phyloP scores from a whole-genome alignment of 1,140 invertebrate genomes.

The Solen grandis region DNA sequence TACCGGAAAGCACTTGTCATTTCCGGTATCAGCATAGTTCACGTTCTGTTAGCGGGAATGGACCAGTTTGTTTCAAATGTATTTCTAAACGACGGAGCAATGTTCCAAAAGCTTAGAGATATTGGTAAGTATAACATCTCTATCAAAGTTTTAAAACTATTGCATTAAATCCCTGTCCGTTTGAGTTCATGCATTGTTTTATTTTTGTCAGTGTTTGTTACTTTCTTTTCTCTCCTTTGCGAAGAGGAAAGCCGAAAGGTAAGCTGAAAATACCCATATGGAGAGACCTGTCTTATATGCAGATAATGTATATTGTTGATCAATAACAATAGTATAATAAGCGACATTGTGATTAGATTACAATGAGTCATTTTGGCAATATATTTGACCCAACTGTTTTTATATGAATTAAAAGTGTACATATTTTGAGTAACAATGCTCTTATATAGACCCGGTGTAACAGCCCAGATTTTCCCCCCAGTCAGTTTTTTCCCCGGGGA shows the following conservation, averaged over 20 bases:
- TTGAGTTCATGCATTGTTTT: not conserved
- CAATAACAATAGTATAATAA: too few relatives aligned
- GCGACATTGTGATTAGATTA: too few relatives aligned
- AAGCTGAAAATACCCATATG: not conserved
- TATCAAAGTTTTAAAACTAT: too few relatives aligned
- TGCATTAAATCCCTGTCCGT: too few relatives aligned
- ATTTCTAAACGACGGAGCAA: conserved; percentile 85
- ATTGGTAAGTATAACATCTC: conserved; percentile 82
- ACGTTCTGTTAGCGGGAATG: conserved; percentile 87
- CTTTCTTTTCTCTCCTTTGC: not conserved
- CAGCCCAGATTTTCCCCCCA: too few relatives aligned
- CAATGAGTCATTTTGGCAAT: too few relatives aligned
- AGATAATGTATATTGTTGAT: not conserved
- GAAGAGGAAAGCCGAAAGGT: not conserved
- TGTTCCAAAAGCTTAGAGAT: conserved; percentile 85
- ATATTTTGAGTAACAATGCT: too few relatives aligned
- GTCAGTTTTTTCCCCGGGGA: too few relatives aligned
- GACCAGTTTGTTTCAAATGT: conserved; percentile 91
- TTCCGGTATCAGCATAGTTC: conserved; percentile 85
- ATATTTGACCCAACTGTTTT: too few relatives aligned
- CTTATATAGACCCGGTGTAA: too few relatives aligned
- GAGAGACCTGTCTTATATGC: not conserved
- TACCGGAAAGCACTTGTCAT: conserved; percentile 86
- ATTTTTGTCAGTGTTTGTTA: not conserved
- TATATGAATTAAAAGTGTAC: too few relatives aligned